These are phyloP conservation scores for Drosophila mayri DNA, from an alignment of 1,140 invertebrate genomes.

Conservation along the genomic window DNA sequence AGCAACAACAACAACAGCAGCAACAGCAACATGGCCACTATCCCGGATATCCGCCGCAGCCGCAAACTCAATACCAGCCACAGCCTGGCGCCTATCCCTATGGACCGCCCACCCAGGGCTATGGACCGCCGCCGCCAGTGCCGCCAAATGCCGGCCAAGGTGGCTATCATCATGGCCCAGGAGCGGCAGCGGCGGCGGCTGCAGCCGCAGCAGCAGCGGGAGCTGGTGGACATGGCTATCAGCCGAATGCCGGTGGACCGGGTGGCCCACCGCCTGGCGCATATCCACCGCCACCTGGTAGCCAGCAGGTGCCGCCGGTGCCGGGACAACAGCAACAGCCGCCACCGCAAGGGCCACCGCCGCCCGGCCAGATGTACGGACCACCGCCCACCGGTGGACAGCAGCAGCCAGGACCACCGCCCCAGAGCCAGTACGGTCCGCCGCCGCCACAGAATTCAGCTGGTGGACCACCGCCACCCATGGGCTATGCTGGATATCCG, in stretches of 20 bases:
- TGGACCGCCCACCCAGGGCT: slow-evolving; percentile 76
- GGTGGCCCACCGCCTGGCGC: slow-evolving; percentile 61
- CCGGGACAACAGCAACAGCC: slow-evolving; percentile 71
- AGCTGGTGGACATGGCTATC: slow-evolving; percentile 62
- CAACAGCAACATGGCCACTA: slow-evolving; percentile 86
- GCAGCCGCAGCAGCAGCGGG: slow-evolving; percentile 35
- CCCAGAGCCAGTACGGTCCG: slow-evolving; percentile 83
- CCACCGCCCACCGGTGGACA: slow-evolving; percentile 85
- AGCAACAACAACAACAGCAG: slow-evolving; percentile 58
- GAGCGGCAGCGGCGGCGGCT: slow-evolving; percentile 34
- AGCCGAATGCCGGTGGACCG: slow-evolving; percentile 54
- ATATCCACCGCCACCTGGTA: slow-evolving; percentile 71
- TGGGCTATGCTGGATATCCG: slow-evolving; percentile 76
- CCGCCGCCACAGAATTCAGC: slow-evolving; percentile 72
- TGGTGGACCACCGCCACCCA: slow-evolving; percentile 71
- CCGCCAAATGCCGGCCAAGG: slow-evolving; percentile 75
- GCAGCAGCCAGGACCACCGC: slow-evolving; percentile 69
- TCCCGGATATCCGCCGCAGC: slow-evolving; percentile 85
- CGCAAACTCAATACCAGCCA: slow-evolving; percentile 84
- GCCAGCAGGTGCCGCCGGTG: slow-evolving; percentile 69
- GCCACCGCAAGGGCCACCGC: slow-evolving; percentile 71
- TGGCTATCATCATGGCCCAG: slow-evolving; percentile 83
- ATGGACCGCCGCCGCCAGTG: slow-evolving; percentile 73
- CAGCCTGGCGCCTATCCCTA: slow-evolving; percentile 85
- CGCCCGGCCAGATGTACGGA: slow-evolving; percentile 74